These are phyloP conservation scores for Drosophila gunungcola DNA, from an alignment of 1,140 invertebrate genomes.

Conservation along the genomic window DNA sequence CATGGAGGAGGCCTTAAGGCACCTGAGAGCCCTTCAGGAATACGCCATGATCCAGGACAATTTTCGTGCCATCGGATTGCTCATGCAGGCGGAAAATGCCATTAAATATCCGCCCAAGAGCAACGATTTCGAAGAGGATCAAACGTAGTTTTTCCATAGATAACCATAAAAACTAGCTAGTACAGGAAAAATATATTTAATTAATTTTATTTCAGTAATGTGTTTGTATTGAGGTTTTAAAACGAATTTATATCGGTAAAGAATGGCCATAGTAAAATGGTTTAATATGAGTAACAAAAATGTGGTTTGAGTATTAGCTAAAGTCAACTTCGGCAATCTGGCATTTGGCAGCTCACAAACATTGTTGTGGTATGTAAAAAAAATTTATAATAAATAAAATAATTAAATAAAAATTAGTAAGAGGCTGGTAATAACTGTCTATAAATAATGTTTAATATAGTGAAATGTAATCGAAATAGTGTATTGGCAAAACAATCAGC, in stretches of 20 bases:
- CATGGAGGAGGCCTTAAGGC: conserved; percentile 43
- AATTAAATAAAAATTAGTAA: no score
- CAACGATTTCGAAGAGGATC: conserved; percentile 41
- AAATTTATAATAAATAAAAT: no score
- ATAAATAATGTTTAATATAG: no score
- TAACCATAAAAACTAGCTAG: background rate
- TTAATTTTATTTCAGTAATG: background rate
- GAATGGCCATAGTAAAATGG: no score
- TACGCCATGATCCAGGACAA: conserved; percentile 70
- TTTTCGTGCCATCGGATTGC: conserved; percentile 67
- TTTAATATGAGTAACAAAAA: background rate
- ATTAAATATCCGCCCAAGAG: conserved; percentile 46
- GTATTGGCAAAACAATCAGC: background rate
- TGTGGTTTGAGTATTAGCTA: background rate
- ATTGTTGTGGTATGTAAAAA: no score
- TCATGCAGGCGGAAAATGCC: conserved; percentile 56
- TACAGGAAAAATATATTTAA: background rate
- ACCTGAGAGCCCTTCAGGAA: conserved; percentile 59
- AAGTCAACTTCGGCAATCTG: background rate
- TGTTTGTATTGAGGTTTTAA: background rate
- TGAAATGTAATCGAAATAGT: no score
- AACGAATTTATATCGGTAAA: background rate
- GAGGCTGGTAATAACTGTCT: no score
- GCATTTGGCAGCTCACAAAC: background rate
- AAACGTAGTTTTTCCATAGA: background rate